Evolutionary conservation across 1,140 invertebrate genomes (phyloP).

Genomic region (Heliothis subflexa): DNA sequence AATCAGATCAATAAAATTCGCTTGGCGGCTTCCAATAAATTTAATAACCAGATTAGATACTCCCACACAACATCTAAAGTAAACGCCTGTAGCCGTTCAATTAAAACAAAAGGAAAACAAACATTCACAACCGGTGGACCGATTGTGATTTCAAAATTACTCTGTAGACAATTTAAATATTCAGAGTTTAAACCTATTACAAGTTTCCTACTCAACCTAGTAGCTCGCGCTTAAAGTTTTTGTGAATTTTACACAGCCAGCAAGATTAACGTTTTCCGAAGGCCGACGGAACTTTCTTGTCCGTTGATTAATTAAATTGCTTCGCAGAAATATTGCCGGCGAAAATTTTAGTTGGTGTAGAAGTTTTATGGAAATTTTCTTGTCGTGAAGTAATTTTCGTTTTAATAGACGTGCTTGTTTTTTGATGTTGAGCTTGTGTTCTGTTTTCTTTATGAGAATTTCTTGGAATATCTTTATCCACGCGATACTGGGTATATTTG

Average conservation of each 20-base stretch:
- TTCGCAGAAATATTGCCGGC: constrained; percentile 39
- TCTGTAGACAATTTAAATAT: constrained; percentile 56
- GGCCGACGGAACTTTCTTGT: constrained; percentile 55
- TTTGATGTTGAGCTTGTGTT: neutral
- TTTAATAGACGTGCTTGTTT: neutral
- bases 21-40: constrained; percentile 6
- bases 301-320: constrained; percentile 68
- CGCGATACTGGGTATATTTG: neutral
- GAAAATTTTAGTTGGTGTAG: constrained; percentile 4
- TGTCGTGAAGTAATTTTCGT: constrained; percentile 18
- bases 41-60: constrained; percentile 44
- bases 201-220: constrained; percentile 66
- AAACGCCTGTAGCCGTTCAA: constrained; percentile 44
- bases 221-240: constrained; percentile 67
- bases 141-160: constrained; percentile 47
- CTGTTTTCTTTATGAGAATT: neutral
- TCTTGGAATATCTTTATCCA: neutral
- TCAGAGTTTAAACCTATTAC: constrained; percentile 68
- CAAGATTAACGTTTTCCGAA: constrained; percentile 61
- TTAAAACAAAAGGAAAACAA: constrained; percentile 45
- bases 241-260: constrained; percentile 67
- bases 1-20: neutral
- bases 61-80: constrained; percentile 12
- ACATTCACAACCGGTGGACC: constrained; percentile 43
- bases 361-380: neutral